These are phyloP conservation scores for Craniophora ligustri DNA, from an alignment of 2,888 invertebrate genomes.

Conservation along the genomic window DNA sequence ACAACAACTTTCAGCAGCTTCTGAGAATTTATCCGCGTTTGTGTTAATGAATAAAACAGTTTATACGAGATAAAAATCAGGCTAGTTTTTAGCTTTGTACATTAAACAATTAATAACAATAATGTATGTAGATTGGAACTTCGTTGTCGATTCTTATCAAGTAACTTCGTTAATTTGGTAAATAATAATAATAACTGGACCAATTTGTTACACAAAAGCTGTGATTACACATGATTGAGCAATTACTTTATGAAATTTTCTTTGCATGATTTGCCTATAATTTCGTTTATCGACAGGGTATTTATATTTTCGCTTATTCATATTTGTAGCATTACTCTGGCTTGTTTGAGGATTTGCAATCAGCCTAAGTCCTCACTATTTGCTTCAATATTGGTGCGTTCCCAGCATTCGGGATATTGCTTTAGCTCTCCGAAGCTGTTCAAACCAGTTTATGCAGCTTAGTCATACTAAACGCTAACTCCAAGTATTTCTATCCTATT, in stretches of 20 bases:
- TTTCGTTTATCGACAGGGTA: too few species aligned
- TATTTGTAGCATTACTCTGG: not conserved
- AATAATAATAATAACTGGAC: conserved; percentile 40
- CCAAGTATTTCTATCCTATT: conserved; percentile 34
- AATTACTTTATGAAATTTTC: conserved; percentile 19
- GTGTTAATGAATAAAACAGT: too few species aligned
- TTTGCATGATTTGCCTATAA: not conserved
- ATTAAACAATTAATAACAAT: too few species aligned
- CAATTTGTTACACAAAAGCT: conserved; percentile 24
- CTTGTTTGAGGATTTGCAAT: not conserved
- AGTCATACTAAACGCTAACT: conserved; percentile 34
- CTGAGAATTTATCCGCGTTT: too few species aligned
- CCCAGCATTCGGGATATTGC: conserved; percentile 4
- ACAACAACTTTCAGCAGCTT: too few species aligned
- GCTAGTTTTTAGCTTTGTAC: too few species aligned
- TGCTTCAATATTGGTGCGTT: not conserved
- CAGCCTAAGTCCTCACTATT: not conserved
- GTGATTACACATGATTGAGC: conserved; percentile 33
- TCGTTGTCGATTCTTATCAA: conserved; percentile 9
- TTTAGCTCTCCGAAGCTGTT: conserved; percentile 9
- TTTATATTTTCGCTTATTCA: too few species aligned
- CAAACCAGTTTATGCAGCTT: conserved; percentile 18
- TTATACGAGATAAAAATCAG: too few species aligned
- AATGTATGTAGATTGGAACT: too few species aligned
- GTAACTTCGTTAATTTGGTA: conserved; percentile 14